These are phyloP conservation scores for Sebastes iracundus DNA, from an alignment of 2,797 vertebrate species.

Conservation along the genomic window DNA sequence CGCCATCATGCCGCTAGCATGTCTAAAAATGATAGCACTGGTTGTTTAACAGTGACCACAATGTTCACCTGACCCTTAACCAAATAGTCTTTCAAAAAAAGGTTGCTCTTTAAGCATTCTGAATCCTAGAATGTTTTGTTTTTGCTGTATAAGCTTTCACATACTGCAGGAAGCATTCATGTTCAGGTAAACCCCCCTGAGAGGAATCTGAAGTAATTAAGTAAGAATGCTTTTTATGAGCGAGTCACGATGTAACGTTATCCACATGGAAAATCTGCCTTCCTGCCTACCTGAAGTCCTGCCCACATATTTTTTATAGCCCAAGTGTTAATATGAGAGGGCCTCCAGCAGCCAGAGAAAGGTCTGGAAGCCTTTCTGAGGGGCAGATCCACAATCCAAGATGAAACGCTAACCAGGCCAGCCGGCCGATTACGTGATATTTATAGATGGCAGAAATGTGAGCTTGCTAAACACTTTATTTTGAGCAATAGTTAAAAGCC, in stretches of 20 bases:
- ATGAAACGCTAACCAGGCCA: constrained; percentile 59
- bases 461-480: constrained; percentile 51
- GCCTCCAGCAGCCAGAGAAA: constrained; percentile 27
- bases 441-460: constrained; percentile 53
- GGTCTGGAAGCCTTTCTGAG: constrained; percentile 49
- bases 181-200: neutral
- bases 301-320: constrained; percentile 51
- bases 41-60: neutral
- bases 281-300: constrained; percentile 23
- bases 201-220: neutral
- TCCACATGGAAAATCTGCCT: constrained; percentile 35
- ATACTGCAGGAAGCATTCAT: neutral
- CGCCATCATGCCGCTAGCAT: neutral
- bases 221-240: constrained; percentile 1
- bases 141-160: neutral
- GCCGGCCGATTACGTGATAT: constrained; percentile 36
- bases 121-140: neutral
- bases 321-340: constrained; percentile 61
- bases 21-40: neutral
- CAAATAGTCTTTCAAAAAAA: neutral
- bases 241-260: constrained; percentile 5
- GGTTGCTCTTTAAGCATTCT: neutral
- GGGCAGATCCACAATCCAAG: constrained; percentile 36
- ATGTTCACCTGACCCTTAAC: too few relatives aligned
- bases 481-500: constrained; percentile 33